A percentile compares a stretch with the other conserved stretches of the same genome.
phyloP scores from a whole-genome alignment of 64 coral and sea anemone genomes.

The Montipora capricornis region DNA sequence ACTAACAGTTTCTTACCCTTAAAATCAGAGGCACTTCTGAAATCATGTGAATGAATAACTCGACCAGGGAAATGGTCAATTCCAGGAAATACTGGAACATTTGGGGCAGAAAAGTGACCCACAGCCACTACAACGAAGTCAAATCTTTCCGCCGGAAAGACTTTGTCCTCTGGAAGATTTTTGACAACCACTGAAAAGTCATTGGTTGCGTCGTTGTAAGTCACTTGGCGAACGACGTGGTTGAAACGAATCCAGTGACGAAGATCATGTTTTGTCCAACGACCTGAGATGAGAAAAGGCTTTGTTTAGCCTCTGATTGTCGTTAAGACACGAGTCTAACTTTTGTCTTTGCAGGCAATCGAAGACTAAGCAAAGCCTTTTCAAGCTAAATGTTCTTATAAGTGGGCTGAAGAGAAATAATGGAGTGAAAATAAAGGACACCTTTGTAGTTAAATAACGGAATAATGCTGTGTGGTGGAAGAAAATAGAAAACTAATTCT shows the following conservation, averaged over 20 bases:
- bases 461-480: too few species aligned
- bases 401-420: too few species aligned
- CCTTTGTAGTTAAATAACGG: too few species aligned
- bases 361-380: too few species aligned
- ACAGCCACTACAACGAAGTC: slow-evolving; percentile 57
- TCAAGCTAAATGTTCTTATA: too few species aligned
- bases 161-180: slow-evolving; percentile 25
- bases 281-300: slow-evolving; percentile 33
- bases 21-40: slow-evolving; percentile 54
- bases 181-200: slow-evolving; percentile 57
- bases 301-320: neutral
- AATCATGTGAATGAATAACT: slow-evolving; percentile 48
- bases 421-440: too few species aligned
- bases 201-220: slow-evolving; percentile 37
- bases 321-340: too few species aligned
- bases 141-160: slow-evolving; percentile 38
- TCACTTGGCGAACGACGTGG: slow-evolving; percentile 51
- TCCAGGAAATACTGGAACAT: slow-evolving; percentile 40
- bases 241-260: slow-evolving; percentile 57
- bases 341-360: too few species aligned
- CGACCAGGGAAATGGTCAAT: slow-evolving; percentile 67
- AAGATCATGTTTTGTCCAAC: slow-evolving; percentile 49
- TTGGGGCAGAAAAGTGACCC: slow-evolving; percentile 64
- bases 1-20: slow-evolving; percentile 22
- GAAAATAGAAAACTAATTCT: too few species aligned